Base-by-base conservation (phyloP, 2,888 invertebrate species). In the Aspidiotus rigidus region DNA sequence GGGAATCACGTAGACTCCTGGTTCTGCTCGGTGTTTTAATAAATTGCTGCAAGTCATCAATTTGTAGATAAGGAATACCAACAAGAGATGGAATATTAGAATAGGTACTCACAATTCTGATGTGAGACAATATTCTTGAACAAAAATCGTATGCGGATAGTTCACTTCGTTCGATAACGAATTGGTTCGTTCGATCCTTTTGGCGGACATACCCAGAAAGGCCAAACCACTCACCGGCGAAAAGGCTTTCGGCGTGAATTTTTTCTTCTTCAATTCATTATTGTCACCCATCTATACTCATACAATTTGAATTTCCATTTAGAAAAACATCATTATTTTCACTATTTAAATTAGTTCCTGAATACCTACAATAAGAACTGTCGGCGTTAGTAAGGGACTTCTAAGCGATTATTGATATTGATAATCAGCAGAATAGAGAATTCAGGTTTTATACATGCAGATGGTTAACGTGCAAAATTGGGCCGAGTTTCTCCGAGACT, bases 1-100 rank as follows among this genome's bases (percentile, higher is more conserved):
- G 70, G 96, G 96, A 78, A 96, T 91, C 16, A 94, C 90, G 80
- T 95, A 96, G 71, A 95, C 84, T 63, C 95, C 94, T 75, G 87
- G 87, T 73, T 93, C 80, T 77, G 89, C 88, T 79, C 94, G 91
- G 64, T 87, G 88, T 77, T 88, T 86, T 73, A 93, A 79, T 84
- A 90, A 87, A 78, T 91, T 88, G 78, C 92, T 93, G 77, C 11
- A 64, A 63, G 49, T 44, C 9, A 63, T 16, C 11, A 28, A 44
- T 41, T 7, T n/a, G 42, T 7, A 15, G 17, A 41, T 28, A 7
- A 15, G 2, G n/a, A 39, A 28, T 28, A 28, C 5, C 28, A 28
- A 28, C 28, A 28, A 28, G 28, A 28, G 28, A 28, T 1, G 28
- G 5, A 5, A n/a, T 44, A 11, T 67, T n/a, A 69, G 10, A 49